A percentile compares a stretch with the other conserved stretches of the same genome.
These are phyloP conservation scores for Crenuchus spilurus DNA, from an alignment of 2,797 vertebrate genomes.

Conservation along the genomic window DNA sequence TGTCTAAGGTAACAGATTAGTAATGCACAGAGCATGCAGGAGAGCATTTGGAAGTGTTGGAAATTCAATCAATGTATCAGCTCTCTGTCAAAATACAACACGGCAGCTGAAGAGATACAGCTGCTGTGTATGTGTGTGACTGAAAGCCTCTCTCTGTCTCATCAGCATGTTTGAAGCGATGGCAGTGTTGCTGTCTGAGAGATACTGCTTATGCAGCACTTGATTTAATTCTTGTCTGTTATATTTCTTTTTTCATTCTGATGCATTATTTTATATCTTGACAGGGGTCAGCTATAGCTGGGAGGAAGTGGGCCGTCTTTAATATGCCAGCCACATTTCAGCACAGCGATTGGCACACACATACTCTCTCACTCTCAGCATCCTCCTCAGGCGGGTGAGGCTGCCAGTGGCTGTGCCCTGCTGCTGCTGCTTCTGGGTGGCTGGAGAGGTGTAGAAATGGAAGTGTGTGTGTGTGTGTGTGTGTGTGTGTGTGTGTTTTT, in stretches of 20 bases:
- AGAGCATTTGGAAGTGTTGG: background rate
- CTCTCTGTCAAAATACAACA: background rate
- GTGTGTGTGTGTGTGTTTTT: background rate
- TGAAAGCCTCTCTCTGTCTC: constrained; percentile 2
- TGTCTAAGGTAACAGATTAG: background rate
- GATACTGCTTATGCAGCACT: constrained; percentile 37
- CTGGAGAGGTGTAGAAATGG: background rate
- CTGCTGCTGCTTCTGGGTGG: background rate
- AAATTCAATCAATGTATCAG: background rate
- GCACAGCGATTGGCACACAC: constrained; percentile 3
- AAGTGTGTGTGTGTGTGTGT: background rate
- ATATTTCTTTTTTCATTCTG: constrained; percentile 8
- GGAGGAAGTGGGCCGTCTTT: constrained; percentile 30
- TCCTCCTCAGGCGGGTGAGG: background rate
- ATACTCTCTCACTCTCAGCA: background rate
- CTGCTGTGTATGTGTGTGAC: constrained; percentile 1
- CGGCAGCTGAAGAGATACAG: background rate
- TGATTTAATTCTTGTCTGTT: constrained; percentile 50
- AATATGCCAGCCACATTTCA: constrained; percentile 42
- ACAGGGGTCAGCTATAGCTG: constrained; percentile 47
- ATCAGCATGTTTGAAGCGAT: constrained; percentile 45
- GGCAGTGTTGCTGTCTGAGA: background rate
- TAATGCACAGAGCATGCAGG: background rate
- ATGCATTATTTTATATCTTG: constrained; percentile 50
- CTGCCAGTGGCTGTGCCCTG: background rate